These are phyloP conservation scores for Perizoma flavofasciatum DNA, from an alignment of 2,888 invertebrate species.

Conservation along the genomic window DNA sequence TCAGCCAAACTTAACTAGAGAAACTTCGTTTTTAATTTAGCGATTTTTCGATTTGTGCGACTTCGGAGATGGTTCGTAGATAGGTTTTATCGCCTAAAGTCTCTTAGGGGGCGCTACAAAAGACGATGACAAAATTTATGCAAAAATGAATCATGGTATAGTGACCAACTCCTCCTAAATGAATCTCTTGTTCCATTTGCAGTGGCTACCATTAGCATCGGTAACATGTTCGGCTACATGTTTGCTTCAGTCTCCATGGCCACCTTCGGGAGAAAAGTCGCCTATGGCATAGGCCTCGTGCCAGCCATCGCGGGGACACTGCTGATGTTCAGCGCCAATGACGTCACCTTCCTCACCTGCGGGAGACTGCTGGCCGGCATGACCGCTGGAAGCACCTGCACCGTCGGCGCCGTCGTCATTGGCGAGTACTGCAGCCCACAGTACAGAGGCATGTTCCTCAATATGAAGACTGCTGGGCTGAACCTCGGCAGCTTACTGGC, in stretches of 20 bases:
- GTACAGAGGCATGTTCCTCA: constrained; percentile 61
- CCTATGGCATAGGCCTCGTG: constrained; percentile 48
- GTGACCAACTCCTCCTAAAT: too few relatives aligned
- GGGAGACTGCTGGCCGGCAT: constrained; percentile 55
- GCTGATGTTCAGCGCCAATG: constrained; percentile 48
- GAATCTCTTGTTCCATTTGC: too few relatives aligned
- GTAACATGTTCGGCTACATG: constrained; percentile 51
- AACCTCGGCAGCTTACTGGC: constrained; percentile 54
- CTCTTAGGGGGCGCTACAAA: too few relatives aligned
- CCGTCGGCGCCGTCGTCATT: constrained; percentile 58
- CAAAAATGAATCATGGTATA: too few relatives aligned
- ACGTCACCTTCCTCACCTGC: constrained; percentile 46
- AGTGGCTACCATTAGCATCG: constrained; percentile 54
- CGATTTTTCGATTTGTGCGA: too few relatives aligned
- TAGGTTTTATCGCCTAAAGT: too few relatives aligned
- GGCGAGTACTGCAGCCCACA: constrained; percentile 64
- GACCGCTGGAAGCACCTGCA: constrained; percentile 48
- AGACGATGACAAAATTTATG: too few relatives aligned
- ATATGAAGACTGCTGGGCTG: constrained; percentile 57
- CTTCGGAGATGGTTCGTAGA: too few relatives aligned
- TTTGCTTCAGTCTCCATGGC: constrained; percentile 56
- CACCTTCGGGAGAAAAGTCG: constrained; percentile 48
- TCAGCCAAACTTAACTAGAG: too few relatives aligned
- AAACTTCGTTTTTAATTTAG: too few relatives aligned
- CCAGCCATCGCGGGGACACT: constrained; percentile 59